Evolutionary conservation across 2,888 invertebrate species (phyloP).

Genomic region (Nomada flava): DNA sequence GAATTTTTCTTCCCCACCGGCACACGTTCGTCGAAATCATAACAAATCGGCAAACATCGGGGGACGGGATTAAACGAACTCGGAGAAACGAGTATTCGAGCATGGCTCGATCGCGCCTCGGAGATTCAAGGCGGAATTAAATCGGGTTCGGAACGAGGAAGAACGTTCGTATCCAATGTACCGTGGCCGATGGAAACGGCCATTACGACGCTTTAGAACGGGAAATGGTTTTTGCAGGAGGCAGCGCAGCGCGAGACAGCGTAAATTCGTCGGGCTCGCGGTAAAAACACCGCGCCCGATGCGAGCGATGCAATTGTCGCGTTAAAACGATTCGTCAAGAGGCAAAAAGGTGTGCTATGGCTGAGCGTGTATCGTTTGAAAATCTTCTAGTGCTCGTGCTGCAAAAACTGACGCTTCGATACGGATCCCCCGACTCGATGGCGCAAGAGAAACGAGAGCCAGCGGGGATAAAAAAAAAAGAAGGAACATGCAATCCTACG

Average conservation of each 20-base stretch:
- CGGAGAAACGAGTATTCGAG: slow-evolving; percentile 26
- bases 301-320: slow-evolving; percentile 19
- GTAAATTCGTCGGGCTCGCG: slow-evolving; percentile 39
- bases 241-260: neutral
- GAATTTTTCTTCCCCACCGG: too few species aligned
- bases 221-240: slow-evolving; percentile 51
- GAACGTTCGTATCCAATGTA: slow-evolving; percentile 46
- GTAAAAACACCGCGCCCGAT: slow-evolving; percentile 30
- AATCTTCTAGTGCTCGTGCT: neutral
- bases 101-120: slow-evolving; percentile 15
- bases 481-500: too few species aligned
- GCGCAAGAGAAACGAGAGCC: neutral
- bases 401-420: neutral
- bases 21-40: neutral
- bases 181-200: slow-evolving; percentile 47
- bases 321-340: slow-evolving; percentile 32
- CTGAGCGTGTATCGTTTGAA: neutral
- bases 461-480: too few species aligned
- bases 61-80: slow-evolving; percentile 46
- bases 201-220: slow-evolving; percentile 40
- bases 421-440: neutral
- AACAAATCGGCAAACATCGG: neutral
- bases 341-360: neutral
- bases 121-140: slow-evolving; percentile 40
- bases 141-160: slow-evolving; percentile 23